Evolutionary conservation across 1,140 invertebrate genomes (phyloP).

Genomic region (Pachypsylla venusta): DNA sequence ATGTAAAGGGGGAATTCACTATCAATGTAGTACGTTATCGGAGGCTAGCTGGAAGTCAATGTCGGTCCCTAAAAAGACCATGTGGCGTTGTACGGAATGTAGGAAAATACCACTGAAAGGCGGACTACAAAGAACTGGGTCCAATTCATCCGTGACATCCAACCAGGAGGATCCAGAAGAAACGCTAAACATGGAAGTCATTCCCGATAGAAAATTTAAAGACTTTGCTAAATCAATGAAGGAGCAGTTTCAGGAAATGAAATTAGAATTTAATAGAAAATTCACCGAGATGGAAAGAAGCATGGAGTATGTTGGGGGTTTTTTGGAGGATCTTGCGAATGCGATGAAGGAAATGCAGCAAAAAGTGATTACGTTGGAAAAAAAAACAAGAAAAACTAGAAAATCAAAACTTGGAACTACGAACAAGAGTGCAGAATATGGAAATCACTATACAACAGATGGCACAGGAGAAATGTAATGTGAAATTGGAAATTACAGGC

Average conservation of each 20-base stretch:
- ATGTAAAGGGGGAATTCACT: not conserved
- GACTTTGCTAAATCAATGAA: not conserved
- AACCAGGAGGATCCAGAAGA: not conserved
- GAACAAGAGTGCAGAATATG: not conserved
- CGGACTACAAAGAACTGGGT: not conserved
- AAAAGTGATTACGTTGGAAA: not conserved
- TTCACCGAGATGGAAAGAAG: not conserved
- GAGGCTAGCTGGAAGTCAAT: not conserved
- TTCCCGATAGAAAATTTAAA: not conserved
- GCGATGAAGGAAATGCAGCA: not conserved
- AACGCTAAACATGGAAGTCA: not conserved
- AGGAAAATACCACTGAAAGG: too few species aligned
- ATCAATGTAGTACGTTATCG: not conserved
- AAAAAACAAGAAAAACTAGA: not conserved
- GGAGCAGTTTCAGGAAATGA: too few species aligned
- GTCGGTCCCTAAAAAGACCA: not conserved
- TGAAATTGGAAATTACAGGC: not conserved
- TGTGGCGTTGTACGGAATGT: not conserved
- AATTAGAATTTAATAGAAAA: too few species aligned
- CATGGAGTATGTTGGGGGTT: not conserved
- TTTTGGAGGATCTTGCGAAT: not conserved
- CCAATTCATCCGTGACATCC: not conserved
- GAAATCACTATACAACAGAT: not conserved
- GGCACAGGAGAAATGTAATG: not conserved
- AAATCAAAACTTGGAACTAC: not conserved